Evolutionary conservation across 2,888 invertebrate species (phyloP).

Genomic region (Hecatera dysodea): DNA sequence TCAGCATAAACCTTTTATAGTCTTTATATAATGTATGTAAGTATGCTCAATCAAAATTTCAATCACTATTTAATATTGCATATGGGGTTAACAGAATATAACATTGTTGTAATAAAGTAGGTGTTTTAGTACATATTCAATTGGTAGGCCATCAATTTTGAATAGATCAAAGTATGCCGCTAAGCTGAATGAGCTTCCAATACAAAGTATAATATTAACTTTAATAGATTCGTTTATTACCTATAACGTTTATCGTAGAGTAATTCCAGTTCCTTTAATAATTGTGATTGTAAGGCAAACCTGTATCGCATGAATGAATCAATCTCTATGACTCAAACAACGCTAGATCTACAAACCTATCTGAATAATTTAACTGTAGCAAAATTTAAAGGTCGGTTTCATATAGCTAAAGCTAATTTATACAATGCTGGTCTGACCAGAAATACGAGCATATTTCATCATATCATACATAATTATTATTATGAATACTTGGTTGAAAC

Average conservation of each 20-base stretch:
- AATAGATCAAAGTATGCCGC: constrained; percentile 35
- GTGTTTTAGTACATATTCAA: background rate
- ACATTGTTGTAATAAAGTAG: background rate
- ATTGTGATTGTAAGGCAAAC: constrained; percentile 12
- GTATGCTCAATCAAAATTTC: background rate
- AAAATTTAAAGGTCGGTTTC: background rate
- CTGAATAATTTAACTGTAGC: constrained; percentile 14
- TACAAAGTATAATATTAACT: background rate
- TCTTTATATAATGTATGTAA: background rate
- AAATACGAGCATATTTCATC: background rate
- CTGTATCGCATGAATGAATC: constrained; percentile 19
- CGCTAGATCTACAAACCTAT: background rate
- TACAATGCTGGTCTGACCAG: constrained; percentile 9
- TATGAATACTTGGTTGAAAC: constrained; percentile 20
- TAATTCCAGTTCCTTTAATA: constrained; percentile 5
- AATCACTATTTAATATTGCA: background rate
- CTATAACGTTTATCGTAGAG: background rate
- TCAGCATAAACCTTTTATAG: background rate
- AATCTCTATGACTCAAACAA: constrained; percentile 30
- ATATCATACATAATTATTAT: constrained; percentile 7
- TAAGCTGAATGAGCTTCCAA: constrained; percentile 6
- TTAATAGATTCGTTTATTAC: background rate
- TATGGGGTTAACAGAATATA: background rate
- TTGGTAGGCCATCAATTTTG: constrained; percentile 1
- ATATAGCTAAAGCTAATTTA: constrained; percentile 5